Percentiles rank a stretch among this genome's conserved stretches.
Evolutionary conservation across 2,888 invertebrate species (phyloP).

Genomic region (Tethea ocularis): DNA sequence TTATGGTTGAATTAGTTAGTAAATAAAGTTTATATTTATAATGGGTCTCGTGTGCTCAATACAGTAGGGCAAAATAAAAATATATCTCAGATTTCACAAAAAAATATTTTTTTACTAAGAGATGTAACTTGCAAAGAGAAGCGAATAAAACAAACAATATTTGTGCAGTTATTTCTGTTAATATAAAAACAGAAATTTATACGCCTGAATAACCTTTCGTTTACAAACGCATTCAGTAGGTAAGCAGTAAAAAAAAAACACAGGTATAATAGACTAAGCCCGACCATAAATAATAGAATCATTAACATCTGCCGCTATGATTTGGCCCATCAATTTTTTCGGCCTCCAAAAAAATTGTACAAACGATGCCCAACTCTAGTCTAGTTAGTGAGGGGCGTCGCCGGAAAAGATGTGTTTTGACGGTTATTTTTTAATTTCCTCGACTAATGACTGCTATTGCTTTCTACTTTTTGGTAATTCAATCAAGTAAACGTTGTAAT

Average conservation of each 20-base stretch:
- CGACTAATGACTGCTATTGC: slow-evolving; percentile 12
- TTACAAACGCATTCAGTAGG: slow-evolving; percentile 32
- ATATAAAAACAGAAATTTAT: slow-evolving; percentile 26
- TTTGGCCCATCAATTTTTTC: slow-evolving; percentile 72
- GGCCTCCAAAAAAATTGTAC: slow-evolving; percentile 50
- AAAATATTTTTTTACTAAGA: neutral
- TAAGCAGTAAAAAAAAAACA: slow-evolving; percentile 45
- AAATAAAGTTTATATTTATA: too few relatives aligned
- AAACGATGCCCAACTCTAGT: slow-evolving; percentile 35
- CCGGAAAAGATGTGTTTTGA: slow-evolving; percentile 69
- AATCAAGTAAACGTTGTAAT: slow-evolving; percentile 4
- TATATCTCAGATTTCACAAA: neutral
- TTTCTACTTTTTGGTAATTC: slow-evolving; percentile 32
- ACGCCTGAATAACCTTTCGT: slow-evolving; percentile 33
- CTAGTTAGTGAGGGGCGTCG: slow-evolving; percentile 56
- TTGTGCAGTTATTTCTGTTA: slow-evolving; percentile 1
- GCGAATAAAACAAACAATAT: neutral
- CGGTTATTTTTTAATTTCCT: slow-evolving; percentile 69
- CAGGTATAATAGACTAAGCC: slow-evolving; percentile 60
- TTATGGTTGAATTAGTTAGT: too few relatives aligned
- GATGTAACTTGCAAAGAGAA: neutral
- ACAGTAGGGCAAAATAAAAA: neutral
- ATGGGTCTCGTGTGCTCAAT: neutral
- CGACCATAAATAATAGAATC: slow-evolving; percentile 81
- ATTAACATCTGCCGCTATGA: slow-evolving; percentile 81